Base-by-base conservation (phyloP, 2,888 invertebrate species). In the Fragum fragum region DNA sequence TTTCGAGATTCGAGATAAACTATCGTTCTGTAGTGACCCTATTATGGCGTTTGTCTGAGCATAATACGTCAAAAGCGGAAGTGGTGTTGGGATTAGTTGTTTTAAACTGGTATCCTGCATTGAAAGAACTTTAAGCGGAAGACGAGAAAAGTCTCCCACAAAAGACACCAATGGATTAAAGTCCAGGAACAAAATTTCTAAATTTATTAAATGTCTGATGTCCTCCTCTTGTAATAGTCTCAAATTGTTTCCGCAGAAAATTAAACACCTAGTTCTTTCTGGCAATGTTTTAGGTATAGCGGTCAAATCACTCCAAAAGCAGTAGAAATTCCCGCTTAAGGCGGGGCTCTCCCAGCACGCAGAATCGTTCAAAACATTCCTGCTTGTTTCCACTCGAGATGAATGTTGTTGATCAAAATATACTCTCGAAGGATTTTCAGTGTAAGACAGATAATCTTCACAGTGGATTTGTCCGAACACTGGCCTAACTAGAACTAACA, bases 161-260 rank as follows among this genome's bases (percentile, higher is more conserved):
- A 16, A 28, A 5, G 29, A 61, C 7, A 1, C 18, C 29, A 61
- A 21, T 11, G 61, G 61, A 32, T 61, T 61, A 5, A 3, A 29
- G 18, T 61, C 61, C 2, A 32, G 29, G 11, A 61, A 7, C 18
- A 61, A 32, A 32, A 61, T 61, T 61, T 61, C 16, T 32, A 61
- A 61, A 61, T 61, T 61, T 18, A 32, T 61, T 32, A 61, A 61
- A 29, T 61, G 32, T 32, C n/a, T 29, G 32, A 61, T 14, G 32
- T 32, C 61, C 16, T 26, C 16, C 7, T 5, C 32, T 14, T n/a
- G 16, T 29, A 61, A n/a, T 32, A 11, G 11, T 6, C 28, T 61
- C 32, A 61, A 18, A 9, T 57, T 23, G 21, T 57, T 57, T 57
- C 57, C 57, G 18, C 26, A 14, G 32, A 61, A 61, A 16, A 61